Evolutionary conservation across 2,113 vertebrate species (phyloP).

Genomic region (Amphiprion percula): DNA sequence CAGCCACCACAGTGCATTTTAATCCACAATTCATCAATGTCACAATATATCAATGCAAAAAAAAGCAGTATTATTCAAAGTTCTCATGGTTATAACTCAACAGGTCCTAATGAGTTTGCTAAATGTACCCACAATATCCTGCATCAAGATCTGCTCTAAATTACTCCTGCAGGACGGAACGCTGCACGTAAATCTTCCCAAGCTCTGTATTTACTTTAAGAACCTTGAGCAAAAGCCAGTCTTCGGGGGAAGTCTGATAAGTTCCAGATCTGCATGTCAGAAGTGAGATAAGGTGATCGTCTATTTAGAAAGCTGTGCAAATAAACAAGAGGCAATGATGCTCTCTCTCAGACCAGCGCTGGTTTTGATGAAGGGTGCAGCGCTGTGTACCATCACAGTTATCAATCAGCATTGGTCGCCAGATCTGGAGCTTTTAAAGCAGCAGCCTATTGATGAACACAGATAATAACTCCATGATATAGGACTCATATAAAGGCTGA

Average conservation of each 20-base stretch:
- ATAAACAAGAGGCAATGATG: constrained; percentile 67
- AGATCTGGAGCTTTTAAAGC: constrained; percentile 12
- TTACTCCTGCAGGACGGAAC: constrained; percentile 26
- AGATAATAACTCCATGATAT: not conserved
- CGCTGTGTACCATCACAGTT: constrained; percentile 9
- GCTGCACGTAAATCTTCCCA: constrained; percentile 36
- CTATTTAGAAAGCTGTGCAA: constrained; percentile 61
- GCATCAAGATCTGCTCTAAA: constrained; percentile 34
- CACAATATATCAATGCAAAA: not conserved
- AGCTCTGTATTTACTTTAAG: constrained; percentile 64
- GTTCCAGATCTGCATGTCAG: constrained; percentile 65
- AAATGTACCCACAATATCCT: constrained; percentile 16
- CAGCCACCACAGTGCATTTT: not conserved
- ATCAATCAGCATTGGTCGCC: not conserved
- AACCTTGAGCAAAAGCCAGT: constrained; percentile 41
- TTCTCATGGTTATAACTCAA: constrained; percentile 1
- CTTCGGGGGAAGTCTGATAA: constrained; percentile 57
- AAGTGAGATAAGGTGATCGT: constrained; percentile 55
- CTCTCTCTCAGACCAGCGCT: constrained; percentile 10
- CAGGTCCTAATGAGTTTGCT: constrained; percentile 20
- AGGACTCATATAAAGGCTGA: constrained; percentile 1
- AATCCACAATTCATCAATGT: not conserved
- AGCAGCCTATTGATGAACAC: not conserved
- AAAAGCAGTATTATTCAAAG: not conserved
- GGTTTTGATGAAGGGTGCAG: constrained; percentile 45